phyloP scores from a whole-genome alignment of 2,113 vertebrate species.

The Edolisoma coerulescens region DNA sequence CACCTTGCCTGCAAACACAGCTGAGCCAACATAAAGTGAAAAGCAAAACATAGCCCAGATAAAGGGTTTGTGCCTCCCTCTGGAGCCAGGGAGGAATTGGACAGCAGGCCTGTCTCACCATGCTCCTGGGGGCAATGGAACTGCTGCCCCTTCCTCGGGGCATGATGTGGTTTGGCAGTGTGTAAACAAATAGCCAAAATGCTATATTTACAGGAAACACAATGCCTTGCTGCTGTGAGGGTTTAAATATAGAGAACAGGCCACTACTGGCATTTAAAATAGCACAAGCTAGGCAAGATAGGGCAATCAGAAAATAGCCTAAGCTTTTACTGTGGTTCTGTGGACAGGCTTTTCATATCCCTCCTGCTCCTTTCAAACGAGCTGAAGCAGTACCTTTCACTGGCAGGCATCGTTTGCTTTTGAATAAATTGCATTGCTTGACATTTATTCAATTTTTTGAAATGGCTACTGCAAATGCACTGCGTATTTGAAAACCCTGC shows the following conservation, averaged over 20 bases:
- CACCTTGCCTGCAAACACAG: not conserved
- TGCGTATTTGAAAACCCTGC: not conserved
- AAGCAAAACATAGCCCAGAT: not conserved
- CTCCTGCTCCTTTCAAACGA: not conserved
- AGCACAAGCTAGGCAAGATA: constrained; percentile 37
- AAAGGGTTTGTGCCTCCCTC: not conserved
- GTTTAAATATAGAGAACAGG: constrained; percentile 56
- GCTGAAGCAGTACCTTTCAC: not conserved
- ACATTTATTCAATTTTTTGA: not conserved
- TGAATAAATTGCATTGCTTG: not conserved
- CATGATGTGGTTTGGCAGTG: not conserved
- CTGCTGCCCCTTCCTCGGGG: not conserved
- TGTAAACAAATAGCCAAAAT: constrained; percentile 29
- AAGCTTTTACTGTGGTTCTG: not conserved
- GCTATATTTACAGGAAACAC: constrained; percentile 45
- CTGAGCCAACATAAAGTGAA: not conserved
- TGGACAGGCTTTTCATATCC: not conserved
- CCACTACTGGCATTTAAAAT: constrained; percentile 36
- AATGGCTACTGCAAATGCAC: not conserved
- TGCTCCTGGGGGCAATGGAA: not conserved
- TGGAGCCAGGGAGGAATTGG: rapidly evolving
- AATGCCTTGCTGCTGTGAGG: not conserved
- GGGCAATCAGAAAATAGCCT: constrained; percentile 30
- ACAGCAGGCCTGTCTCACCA: too few relatives aligned
- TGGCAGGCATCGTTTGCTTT: not conserved